Percentiles rank a stretch among this genome's conserved stretches.
These are phyloP conservation scores for Campylomormyrus tamandua DNA, from an alignment of 2,113 vertebrate genomes.

Conservation along the genomic window DNA sequence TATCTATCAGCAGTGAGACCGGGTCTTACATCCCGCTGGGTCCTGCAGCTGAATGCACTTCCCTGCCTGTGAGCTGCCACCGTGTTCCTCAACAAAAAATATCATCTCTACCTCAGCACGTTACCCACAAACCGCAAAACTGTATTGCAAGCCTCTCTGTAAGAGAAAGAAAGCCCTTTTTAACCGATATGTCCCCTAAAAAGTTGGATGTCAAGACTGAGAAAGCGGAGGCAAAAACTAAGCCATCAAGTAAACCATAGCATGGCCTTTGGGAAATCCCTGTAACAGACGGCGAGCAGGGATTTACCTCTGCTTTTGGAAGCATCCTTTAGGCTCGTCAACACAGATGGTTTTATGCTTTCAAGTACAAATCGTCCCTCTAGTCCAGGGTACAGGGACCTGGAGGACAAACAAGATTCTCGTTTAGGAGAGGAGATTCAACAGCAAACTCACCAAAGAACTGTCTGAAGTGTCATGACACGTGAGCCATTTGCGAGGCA, in stretches of 20 bases:
- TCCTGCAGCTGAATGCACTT: constrained; percentile 2
- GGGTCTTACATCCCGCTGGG: constrained; percentile 24
- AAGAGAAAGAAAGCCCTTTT: background rate
- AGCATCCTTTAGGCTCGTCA: constrained; percentile 81
- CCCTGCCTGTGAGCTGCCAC: background rate
- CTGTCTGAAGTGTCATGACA: too few relatives aligned
- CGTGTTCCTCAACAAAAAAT: background rate
- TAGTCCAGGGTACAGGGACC: constrained; percentile 86
- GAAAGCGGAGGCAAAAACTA: background rate
- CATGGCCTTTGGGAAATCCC: too few relatives aligned
- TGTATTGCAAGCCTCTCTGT: background rate
- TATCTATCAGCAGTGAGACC: constrained; percentile 27
- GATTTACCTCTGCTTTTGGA: constrained; percentile 84
- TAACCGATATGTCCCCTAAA: background rate
- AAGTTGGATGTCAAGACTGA: background rate
- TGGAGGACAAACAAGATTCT: constrained; percentile 37
- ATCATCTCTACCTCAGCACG: background rate
- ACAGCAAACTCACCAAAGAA: background rate
- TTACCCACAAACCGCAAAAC: background rate
- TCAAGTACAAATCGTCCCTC: constrained; percentile 83
- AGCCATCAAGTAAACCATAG: background rate
- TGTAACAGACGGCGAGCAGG: background rate
- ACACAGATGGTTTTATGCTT: constrained; percentile 72
- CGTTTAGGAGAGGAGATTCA: background rate
- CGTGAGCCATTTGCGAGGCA: background rate